phyloP scores from a whole-genome alignment of 1,140 invertebrate species.

The Drosophila auraria region DNA sequence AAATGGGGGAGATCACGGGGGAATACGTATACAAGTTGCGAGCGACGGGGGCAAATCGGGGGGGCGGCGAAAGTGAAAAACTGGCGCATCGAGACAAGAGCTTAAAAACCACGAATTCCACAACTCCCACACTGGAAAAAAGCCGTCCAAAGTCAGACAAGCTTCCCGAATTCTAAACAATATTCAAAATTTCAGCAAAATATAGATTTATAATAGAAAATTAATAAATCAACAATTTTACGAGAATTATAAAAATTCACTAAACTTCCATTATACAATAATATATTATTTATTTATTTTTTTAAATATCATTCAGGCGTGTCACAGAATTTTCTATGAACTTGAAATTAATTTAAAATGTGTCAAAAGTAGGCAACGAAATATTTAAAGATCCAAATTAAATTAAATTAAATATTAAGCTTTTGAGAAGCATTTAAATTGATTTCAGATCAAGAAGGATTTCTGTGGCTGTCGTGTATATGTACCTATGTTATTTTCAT shows the following conservation, averaged over 20 bases:
- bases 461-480: too few species aligned
- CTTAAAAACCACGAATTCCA: slow-evolving; percentile 69
- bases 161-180: not conserved
- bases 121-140: slow-evolving; percentile 33
- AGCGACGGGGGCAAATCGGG: slow-evolving; percentile 8
- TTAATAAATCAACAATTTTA: not conserved
- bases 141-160: not conserved
- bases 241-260: too few species aligned
- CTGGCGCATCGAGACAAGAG: slow-evolving; percentile 60
- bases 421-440: not conserved
- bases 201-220: not conserved
- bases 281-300: not conserved
- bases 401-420: too few species aligned
- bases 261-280: too few species aligned
- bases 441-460: not conserved
- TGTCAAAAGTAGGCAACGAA: not conserved
- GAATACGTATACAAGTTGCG: slow-evolving; percentile 31
- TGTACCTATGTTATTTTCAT: too few species aligned
- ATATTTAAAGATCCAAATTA: too few species aligned
- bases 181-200: not conserved
- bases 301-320: not conserved
- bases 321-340: not conserved
- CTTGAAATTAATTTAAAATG: not conserved
- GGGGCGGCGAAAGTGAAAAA: slow-evolving; percentile 61
- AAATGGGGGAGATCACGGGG: slow-evolving; percentile 20